Evolutionary conservation across 2,797 vertebrate species (phyloP).

Genomic region (Emydoidea blandingii): DNA sequence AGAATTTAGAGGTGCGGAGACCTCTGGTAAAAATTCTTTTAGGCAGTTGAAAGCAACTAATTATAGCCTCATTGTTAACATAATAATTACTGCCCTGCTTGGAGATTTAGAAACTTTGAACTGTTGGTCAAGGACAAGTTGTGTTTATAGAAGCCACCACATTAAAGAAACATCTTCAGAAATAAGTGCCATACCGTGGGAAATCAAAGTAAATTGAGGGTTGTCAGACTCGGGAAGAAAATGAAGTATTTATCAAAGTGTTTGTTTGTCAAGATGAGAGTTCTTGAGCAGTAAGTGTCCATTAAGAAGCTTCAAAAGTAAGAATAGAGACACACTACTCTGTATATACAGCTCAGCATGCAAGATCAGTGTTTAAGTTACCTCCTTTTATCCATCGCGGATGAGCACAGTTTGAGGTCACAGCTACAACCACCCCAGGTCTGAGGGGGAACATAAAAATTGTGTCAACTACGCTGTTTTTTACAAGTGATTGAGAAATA

Average conservation of each 20-base stretch:
- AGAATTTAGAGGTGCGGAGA: fast-evolving
- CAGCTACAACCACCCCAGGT: not conserved
- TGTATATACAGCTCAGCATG: not conserved
- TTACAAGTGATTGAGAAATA: not conserved
- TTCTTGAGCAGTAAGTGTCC: not conserved
- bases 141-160: fast-evolving
- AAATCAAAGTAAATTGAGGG: fast-evolving
- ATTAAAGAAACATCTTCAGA: fast-evolving
- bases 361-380: not conserved
- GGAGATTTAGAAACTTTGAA: not conserved
- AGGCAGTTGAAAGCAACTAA: not conserved
- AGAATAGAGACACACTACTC: not conserved
- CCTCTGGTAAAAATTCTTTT: not conserved
- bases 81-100: not conserved
- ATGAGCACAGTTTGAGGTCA: fast-evolving
- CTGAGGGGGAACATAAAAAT: not conserved
- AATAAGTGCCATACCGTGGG: not conserved
- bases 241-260: not conserved
- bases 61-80: not conserved
- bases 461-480: fast-evolving
- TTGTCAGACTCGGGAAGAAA: fast-evolving
- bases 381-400: too few species aligned
- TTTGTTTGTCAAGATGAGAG: fast-evolving
- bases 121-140: not conserved
- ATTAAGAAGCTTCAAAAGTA: fast-evolving